Conservation (phyloP, 2,888 invertebrate species). For the Drosophila pegasa region DNA sequence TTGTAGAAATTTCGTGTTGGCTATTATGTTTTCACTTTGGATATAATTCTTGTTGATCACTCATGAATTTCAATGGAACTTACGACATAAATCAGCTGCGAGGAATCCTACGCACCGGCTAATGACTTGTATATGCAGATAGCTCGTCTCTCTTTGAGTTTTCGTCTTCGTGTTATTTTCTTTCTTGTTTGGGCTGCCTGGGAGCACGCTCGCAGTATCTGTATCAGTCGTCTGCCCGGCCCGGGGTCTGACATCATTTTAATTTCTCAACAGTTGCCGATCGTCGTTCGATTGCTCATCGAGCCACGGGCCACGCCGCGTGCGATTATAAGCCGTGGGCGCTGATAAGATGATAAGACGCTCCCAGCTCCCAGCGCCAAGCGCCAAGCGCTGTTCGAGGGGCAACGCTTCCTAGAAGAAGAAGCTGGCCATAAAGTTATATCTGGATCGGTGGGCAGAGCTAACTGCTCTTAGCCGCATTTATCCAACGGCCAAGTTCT, state of each 20-base stretch:
- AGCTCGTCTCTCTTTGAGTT: neutral
- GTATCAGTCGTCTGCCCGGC: conserved; percentile 35
- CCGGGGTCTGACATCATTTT: conserved; percentile 48
- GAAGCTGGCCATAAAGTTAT: conserved; percentile 19
- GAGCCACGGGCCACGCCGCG: conserved; percentile 6
- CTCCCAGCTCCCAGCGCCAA: conserved; percentile 1
- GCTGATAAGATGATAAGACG: conserved; percentile 51
- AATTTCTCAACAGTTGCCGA: conserved; percentile 49
- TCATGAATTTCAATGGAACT: conserved; percentile 76
- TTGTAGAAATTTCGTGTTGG: conserved; percentile 38
- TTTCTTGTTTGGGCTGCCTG: neutral
- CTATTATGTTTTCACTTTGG: conserved; percentile 60
- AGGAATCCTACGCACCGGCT: conserved; percentile 52
- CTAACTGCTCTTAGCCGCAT: conserved; percentile 3
- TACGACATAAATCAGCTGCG: conserved; percentile 72
- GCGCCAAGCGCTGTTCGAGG: neutral
- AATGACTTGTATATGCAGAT: conserved; percentile 51
- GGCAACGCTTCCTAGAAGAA: too few relatives aligned
- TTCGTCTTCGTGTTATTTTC: neutral
- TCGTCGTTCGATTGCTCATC: conserved; percentile 61
- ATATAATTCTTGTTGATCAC: conserved; percentile 61
- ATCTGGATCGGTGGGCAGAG: neutral
- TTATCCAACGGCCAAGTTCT: conserved; percentile 30
- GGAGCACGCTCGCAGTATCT: neutral
- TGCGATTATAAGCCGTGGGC: conserved; percentile 16